Evolutionary conservation across 64 coral and sea anemone species (phyloP), one percentile per base, ranked within the genome.

Genomic region (Actinia equina): DNA sequence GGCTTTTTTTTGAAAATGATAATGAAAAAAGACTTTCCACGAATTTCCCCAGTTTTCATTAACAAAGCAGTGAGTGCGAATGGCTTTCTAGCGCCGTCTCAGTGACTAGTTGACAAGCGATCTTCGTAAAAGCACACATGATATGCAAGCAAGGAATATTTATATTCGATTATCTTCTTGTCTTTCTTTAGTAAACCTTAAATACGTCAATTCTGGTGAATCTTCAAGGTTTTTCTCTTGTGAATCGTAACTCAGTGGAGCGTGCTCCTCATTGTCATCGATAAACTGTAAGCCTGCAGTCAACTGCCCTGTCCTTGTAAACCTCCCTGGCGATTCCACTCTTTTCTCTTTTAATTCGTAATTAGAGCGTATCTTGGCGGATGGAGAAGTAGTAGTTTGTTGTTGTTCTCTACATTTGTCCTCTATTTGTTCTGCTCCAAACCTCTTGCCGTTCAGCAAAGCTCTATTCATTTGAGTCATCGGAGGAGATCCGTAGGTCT

Each of bases 101-200:
- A 37, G 30, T 49, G 46, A 4, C 46, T 49, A 49, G 4, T 49
- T 49, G 46, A 49, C 46, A 60, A 20, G 59, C 17, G 59, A 60
- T 60, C 59, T 49, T 5, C 59, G 18, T 60, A 5, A 65, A n/a
- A 65, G 20, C 62, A 65, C n/a, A 65, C 62, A 65, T n/a, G 22
- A 2, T 6, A 5, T 41, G 13, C 23, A 27, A 2, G 10, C 22
- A 41, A 30, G 25, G 69, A 11, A 27, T 74, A 18, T 44, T 17
- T 52, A 81, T 44, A 81, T 81, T 9, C 78, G 42, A 51, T 81
- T 81, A 3, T 81, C 49, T 52, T 81, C 78, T 81, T 81, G 43
- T 81, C 49, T 44, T 19, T 81, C 78, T 17, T 81, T 81, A 17
- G 17, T 23, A 51, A 81, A 81, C 69, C 15, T 79, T 20, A 81